These are phyloP conservation scores for Acrossocheilus fasciatus DNA, from an alignment of 2,797 vertebrate genomes.

Conservation along the genomic window DNA sequence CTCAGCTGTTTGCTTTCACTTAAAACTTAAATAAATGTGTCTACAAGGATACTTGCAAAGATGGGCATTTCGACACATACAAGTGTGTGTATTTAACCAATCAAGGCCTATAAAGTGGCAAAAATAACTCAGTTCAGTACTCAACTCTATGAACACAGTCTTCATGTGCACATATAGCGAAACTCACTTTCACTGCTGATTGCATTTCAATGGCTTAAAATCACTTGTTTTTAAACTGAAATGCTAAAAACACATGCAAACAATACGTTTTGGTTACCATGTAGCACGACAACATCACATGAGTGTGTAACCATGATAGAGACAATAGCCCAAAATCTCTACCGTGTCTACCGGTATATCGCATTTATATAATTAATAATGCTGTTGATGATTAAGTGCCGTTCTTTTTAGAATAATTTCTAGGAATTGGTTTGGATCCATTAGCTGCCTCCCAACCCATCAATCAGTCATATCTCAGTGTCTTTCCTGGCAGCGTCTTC, in stretches of 20 bases:
- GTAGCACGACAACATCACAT: background rate
- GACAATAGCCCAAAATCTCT: background rate
- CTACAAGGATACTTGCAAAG: background rate
- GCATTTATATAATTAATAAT: background rate
- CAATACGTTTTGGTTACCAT: background rate
- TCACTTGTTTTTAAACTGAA: background rate
- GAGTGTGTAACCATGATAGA: background rate
- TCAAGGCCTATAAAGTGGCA: background rate
- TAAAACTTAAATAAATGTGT: background rate
- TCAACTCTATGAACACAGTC: too few relatives aligned
- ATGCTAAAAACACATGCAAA: background rate
- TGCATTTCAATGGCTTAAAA: background rate
- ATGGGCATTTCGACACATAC: too few relatives aligned
- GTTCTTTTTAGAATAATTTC: slow-evolving; percentile 17
- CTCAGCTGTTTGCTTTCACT: too few relatives aligned
- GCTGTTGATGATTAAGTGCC: background rate
- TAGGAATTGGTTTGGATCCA: slow-evolving; percentile 11
- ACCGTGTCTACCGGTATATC: background rate
- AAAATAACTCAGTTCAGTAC: too few relatives aligned
- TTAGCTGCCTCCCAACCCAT: slow-evolving; percentile 14
- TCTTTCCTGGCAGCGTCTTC: slow-evolving; percentile 1
- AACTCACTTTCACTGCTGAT: background rate
- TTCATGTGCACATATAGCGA: background rate
- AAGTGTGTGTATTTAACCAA: background rate
- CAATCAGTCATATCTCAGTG: slow-evolving; percentile 16